Conservation (phyloP, 2,113 vertebrate genomes). For the Calyptomena viridis region DNA sequence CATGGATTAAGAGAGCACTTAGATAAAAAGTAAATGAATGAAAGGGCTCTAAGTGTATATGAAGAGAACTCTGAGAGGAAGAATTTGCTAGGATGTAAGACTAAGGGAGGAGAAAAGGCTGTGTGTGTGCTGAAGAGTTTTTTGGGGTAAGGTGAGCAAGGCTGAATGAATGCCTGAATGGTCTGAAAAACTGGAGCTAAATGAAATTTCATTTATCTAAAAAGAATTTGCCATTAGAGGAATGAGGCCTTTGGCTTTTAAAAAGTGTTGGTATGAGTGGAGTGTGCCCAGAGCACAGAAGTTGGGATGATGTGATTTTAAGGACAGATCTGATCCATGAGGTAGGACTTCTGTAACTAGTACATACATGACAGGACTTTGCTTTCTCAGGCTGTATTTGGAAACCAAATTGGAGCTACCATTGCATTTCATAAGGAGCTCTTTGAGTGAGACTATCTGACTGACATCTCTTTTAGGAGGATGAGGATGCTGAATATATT, state of each 20-base stretch:
- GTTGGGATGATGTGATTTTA: background rate
- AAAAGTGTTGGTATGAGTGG: background rate
- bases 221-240: background rate
- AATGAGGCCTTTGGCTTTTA: background rate
- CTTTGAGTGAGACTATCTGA: background rate
- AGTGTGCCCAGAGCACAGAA: background rate
- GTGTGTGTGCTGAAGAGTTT: background rate
- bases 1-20: background rate
- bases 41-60: background rate
- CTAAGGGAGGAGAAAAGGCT: background rate
- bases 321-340: background rate
- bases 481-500: background rate
- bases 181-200: background rate
- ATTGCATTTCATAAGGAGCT: background rate
- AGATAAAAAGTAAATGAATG: background rate
- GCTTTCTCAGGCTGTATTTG: background rate
- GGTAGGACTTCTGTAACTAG: background rate
- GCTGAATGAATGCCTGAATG: background rate
- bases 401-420: background rate
- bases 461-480: background rate
- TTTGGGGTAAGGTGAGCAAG: background rate
- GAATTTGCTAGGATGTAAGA: background rate
- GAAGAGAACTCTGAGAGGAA: background rate
- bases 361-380: background rate
- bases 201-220: background rate